phyloP scores from a whole-genome alignment of 2,797 vertebrate species.

The Parauchenoglanis punctatus region DNA sequence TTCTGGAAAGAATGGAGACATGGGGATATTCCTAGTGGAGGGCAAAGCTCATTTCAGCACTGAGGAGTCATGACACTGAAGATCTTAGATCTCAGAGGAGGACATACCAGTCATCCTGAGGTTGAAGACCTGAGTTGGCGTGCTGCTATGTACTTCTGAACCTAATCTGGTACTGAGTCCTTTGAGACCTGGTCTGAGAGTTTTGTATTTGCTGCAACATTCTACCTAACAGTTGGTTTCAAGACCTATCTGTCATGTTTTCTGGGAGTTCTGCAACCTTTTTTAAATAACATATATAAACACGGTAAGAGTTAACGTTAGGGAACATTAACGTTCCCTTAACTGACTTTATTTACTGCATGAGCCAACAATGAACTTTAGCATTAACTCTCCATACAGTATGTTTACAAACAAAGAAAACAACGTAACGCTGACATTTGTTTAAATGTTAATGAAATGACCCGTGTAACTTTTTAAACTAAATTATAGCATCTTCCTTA shows the following conservation, averaged over 20 bases:
- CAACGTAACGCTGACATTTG: too few species aligned
- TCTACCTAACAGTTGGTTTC: not conserved
- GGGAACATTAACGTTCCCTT: not conserved
- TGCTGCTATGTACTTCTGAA: not conserved
- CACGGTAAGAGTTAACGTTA: not conserved
- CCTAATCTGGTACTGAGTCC: not conserved
- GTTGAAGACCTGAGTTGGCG: slow-evolving; percentile 8
- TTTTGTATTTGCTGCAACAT: not conserved
- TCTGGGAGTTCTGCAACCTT: not conserved
- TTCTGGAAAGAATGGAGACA: not conserved
- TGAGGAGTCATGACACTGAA: not conserved
- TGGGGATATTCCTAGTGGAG: not conserved
- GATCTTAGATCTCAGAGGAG: not conserved
- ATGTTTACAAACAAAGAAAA: too few species aligned
- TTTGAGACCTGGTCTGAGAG: not conserved
- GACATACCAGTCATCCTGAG: not conserved
- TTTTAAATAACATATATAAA: not conserved
- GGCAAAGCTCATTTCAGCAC: not conserved
- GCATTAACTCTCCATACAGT: too few species aligned
- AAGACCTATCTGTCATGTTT: not conserved
- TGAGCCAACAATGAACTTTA: too few species aligned
- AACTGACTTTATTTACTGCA: not conserved
- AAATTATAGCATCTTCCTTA: too few species aligned
- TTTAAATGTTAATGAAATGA: too few species aligned
- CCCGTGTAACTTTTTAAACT: too few species aligned